phyloP scores from a whole-genome alignment of 2,797 vertebrate species.

The Schizopygopsis pylzovi region DNA sequence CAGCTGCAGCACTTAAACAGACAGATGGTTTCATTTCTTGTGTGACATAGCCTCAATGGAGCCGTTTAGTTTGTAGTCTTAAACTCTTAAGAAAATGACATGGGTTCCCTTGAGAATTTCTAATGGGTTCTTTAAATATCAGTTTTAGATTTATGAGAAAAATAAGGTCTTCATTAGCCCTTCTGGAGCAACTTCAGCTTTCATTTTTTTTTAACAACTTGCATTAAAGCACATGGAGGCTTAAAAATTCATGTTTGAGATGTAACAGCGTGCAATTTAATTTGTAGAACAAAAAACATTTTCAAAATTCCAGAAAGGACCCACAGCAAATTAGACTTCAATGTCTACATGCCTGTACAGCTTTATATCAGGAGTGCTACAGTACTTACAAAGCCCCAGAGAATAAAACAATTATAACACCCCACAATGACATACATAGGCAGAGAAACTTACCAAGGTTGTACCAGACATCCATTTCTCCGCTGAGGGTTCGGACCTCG shows the following conservation, averaged over 20 bases:
- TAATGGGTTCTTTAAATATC: not conserved
- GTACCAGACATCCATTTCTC: constrained; percentile 99
- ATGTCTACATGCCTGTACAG: not conserved
- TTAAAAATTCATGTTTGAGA: not conserved
- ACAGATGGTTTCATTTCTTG: constrained; percentile 9
- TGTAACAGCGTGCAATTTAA: not conserved
- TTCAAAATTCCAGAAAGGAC: not conserved
- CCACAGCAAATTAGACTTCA: not conserved
- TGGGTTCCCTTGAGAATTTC: not conserved
- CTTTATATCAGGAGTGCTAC: constrained; percentile 1
- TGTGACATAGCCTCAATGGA: not conserved
- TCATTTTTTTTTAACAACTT: not conserved
- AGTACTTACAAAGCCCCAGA: not conserved
- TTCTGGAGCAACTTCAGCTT: not conserved
- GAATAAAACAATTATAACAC: not conserved
- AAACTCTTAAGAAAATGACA: constrained; percentile 11
- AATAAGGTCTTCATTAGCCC: constrained; percentile 15
- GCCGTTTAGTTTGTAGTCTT: not conserved
- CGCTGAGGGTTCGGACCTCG: constrained; percentile 94
- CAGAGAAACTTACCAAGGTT: constrained; percentile 86
- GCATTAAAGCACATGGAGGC: not conserved
- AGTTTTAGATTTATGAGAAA: constrained; percentile 13
- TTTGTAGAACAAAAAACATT: not conserved
- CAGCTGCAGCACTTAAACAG: not conserved
- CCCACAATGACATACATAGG: not conserved